Evolutionary conservation across 2,888 invertebrate species (phyloP), one percentile per base, ranked within the genome.

Genomic region (Automeris io): DNA sequence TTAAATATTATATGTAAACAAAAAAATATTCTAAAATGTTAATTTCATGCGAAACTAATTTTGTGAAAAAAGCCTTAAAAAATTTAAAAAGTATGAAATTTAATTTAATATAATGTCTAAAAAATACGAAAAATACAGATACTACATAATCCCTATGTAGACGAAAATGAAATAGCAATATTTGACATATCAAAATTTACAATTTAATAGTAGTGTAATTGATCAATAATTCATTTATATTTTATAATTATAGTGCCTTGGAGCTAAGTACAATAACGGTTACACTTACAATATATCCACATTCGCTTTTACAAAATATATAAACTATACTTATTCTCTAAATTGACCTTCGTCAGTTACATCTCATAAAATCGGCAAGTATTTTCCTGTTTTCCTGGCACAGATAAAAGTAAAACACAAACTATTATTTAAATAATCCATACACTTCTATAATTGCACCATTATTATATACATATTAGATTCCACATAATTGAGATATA

Each of bases 331-430:
- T 58, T 54, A 60, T 23, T 40, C 47, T 56, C 18, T 54, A 50
- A 47, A 61, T 57, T 53, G 52, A 53, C 56, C 54, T 40, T 16
- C 45, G 45, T 39, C 47, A 46, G 47, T 54, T 43, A 48, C 46
- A 47, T 47, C 41, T 40, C 34, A 32, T 12, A 41, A 43, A 49
- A 42, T 45, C 41, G 61, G 61, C 61, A 62, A 62, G 61, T 53
- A 47, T 47, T 16, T 25, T 39, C 33, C 33, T 37, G 37, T 42
- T 16, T 25, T 39, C 33, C 33, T 37, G 37, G 41, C 40, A 38
- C 26, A 12, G 33, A 35, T 33, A 32, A 32, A 40, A 37, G 22
- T 34, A 39, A 19, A 19, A 34, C 36, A 16, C 31, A 18, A 25
- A 24, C 31, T 31, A 23, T 18, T 8, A 12, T 11, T 33, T 26